Conservation (phyloP, 2,888 invertebrate species). For the Petrolisthes manimaculis region DNA sequence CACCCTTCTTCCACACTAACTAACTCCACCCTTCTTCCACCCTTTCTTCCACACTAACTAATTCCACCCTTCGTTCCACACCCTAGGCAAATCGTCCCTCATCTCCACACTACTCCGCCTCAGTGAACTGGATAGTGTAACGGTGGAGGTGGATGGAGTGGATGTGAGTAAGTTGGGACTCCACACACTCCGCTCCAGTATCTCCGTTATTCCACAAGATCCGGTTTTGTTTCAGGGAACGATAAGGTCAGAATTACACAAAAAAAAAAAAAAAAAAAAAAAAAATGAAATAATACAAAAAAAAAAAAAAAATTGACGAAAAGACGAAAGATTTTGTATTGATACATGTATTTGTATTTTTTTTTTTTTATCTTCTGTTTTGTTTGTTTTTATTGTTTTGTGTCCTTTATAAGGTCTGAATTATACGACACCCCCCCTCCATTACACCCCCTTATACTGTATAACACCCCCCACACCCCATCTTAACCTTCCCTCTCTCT, state of each 20-base stretch:
- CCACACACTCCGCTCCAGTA: constrained; percentile 67
- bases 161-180: constrained; percentile 67
- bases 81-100: constrained; percentile 67
- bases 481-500: no score
- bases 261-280: no score
- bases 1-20: background rate
- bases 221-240: constrained; percentile 69
- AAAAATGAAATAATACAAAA: no score
- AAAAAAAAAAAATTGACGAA: no score
- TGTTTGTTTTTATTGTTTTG: no score
- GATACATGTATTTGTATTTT: no score
- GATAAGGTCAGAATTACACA: constrained; percentile 50
- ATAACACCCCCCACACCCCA: no score
- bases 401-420: no score
- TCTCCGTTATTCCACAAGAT: constrained; percentile 69
- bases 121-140: constrained; percentile 67
- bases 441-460: no score
- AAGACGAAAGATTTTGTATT: no score
- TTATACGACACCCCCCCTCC: no score
- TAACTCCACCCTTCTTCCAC: background rate
- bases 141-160: constrained; percentile 68
- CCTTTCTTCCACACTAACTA: background rate
- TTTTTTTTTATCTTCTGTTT: no score
- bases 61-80: background rate
- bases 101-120: constrained; percentile 68